Base-by-base conservation (phyloP, 2,113 vertebrate species). In the Trinectes maculatus region DNA sequence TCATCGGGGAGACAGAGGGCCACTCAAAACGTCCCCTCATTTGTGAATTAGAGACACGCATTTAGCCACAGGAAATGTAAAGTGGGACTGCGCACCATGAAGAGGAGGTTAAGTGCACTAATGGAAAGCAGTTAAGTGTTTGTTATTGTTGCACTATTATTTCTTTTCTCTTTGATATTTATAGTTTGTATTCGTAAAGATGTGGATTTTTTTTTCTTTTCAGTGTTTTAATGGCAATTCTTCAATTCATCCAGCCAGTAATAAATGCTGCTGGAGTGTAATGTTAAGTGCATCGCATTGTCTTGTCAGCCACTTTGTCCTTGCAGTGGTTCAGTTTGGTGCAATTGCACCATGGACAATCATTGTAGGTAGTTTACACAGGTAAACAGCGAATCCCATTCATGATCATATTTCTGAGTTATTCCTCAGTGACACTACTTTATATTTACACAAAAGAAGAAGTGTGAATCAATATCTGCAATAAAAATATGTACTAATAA, bases 1-100 rank as follows among this genome's bases (percentile, higher is more conserved):
- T 95, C 95, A 95, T 4, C 80, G 89, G 89, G 92, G 87, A 93
- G 94, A 95, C 93, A 94, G 95, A 96, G 94, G 95, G 93, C 93
- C 94, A 95, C 94, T 91, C 92, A 94, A 95, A 96, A 94, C 93
- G 93, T 94, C 93, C 83, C 90, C 94, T 95, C 84, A 87, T 94
- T 95, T 94, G 94, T 95, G 96, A 95, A 95, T 95, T 94, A 95
- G 92, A 94, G 91, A 94, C 80, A 82, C 75, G 57, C 87, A 80
- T 89, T 91, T 89, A 86, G 85, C 87, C 87, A 84, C 80, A 81
- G 86, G 84, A 87, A 79, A 76, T 74, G 76, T 83, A 88, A 85
- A 89, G 86, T 84, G 78, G 83, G 82, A 83, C 66, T 77, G 75
- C 85, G 82, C 77, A 83, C 77, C 79, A 71, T 69, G 83, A 85